Evolutionary conservation across 1,140 invertebrate species (phyloP), one percentile per base, ranked within the genome.

Genomic region (Lepidotrigona ventralis): DNA sequence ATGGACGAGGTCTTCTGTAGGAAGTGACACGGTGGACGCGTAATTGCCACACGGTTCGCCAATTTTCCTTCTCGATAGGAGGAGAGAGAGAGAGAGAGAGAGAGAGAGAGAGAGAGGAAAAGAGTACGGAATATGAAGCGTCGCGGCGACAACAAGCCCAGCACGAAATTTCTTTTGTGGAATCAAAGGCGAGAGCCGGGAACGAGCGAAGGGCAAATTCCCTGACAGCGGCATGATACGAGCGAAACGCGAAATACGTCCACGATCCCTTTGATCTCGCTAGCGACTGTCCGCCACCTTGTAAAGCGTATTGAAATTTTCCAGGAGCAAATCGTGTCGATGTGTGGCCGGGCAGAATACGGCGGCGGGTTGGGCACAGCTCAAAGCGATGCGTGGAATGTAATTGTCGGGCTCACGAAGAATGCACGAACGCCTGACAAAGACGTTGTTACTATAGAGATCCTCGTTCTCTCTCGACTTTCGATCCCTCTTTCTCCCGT

Each of bases 231-330:
- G 29, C 23, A 63, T 75, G 86, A 88, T 76, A 81, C 86, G 76
- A 85, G 84, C 81, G 79, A 89, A 86, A 90, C 81, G 84, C 88
- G 84, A 80, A 82, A 87, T 86, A 89, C 87, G 88, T 81, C 79
- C 71, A 84, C 72, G 81, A 76, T 85, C 79, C 78, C 89, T 90
- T 90, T 90, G 89, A 90, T 90, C 82, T 90, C 76, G 85, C 73
- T 78, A 83, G 76, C 83, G 89, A 87, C 83, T 87, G 89, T 89
- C 85, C 87, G 83, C 68, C 85, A 81, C 69, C 85, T 88, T 85
- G 85, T 85, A 86, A 88, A 83, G 85, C 84, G 89, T 85, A 90
- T 89, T 83, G 85, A 87, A 88, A 90, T 90, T 90, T 90, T 88
- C 87, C 85, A 87, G 74, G 81, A 85, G 85, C 83, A 78, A 90